Conservation (phyloP, 1,140 invertebrate genomes). For the Paramacrobiotus metropolitanus region DNA sequence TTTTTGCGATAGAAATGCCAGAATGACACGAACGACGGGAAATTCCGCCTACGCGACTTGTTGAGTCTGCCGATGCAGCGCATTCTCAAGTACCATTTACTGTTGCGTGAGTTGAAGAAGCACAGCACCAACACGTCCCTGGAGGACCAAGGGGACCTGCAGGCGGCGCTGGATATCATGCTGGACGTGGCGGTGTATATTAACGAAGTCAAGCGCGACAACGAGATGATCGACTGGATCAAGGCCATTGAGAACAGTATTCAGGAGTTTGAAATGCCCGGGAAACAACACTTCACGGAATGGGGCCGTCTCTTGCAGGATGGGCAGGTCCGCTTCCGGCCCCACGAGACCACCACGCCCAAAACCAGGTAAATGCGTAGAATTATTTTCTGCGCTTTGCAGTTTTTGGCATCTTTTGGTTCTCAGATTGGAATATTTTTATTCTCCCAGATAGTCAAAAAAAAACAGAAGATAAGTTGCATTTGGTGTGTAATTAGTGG, state of each 20-base stretch:
- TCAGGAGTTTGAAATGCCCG: conserved; percentile 30
- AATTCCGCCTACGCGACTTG: conserved; percentile 77
- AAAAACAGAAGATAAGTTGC: too few species aligned
- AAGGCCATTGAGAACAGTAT: conserved; percentile 53
- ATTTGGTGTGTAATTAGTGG: too few species aligned
- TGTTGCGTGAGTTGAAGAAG: conserved; percentile 24
- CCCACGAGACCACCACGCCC: not conserved
- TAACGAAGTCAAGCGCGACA: conserved; percentile 93
- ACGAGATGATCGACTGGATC: conserved; percentile 69
- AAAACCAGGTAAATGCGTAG: conserved; percentile 4
- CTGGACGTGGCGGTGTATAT: conserved; percentile 86
- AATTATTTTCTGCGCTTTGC: conserved; percentile 1
- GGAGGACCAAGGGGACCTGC: conserved; percentile 55
- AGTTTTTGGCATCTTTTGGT: conserved; percentile 7
- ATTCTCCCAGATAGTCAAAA: too few species aligned
- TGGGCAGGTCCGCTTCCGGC: conserved; percentile 7
- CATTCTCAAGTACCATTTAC: conserved; percentile 82
- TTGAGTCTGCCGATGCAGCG: conserved; percentile 92
- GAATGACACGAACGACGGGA: conserved; percentile 72
- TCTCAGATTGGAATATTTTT: too few species aligned
- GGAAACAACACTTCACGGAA: conserved; percentile 50
- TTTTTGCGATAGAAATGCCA: conserved; percentile 49
- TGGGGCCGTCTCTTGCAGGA: conserved; percentile 73
- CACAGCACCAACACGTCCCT: conserved; percentile 17
- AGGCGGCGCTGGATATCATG: conserved; percentile 82